A percentile compares a stretch with the other conserved stretches of the same genome.
These are phyloP conservation scores for Cinara cedri DNA, from an alignment of 2,888 invertebrate species.

Conservation along the genomic window DNA sequence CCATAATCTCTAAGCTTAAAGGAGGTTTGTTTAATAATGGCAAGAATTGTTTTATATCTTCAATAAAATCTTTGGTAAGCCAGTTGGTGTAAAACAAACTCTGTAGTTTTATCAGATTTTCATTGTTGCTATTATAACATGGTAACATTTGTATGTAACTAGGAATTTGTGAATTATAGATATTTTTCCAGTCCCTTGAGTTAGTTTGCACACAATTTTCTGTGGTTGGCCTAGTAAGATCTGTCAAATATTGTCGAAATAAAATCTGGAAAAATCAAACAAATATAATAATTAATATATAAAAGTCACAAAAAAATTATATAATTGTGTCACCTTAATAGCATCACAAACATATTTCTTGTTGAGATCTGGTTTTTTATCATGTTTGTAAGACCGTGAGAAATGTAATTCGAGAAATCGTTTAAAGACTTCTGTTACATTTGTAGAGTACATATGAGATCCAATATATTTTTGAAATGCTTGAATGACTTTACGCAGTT, in stretches of 20 bases:
- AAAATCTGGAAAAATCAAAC: constrained; percentile 59
- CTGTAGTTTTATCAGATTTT: constrained; percentile 62
- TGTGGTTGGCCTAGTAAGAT: constrained; percentile 58
- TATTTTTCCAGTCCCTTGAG: constrained; percentile 35
- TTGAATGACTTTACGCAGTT: constrained; percentile 46
- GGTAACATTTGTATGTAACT: constrained; percentile 49
- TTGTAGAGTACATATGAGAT: constrained; percentile 50
- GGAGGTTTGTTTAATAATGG: constrained; percentile 59
- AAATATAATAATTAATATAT: neutral
- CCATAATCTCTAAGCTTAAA: constrained; percentile 61
- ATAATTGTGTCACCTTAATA: constrained; percentile 29
- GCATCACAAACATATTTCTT: constrained; percentile 51
- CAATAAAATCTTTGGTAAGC: constrained; percentile 67
- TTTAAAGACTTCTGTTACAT: constrained; percentile 48
- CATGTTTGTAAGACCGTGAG: constrained; percentile 23
- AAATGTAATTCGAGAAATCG: constrained; percentile 51
- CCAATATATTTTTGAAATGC: constrained; percentile 55
- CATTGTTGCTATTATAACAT: constrained; percentile 43
- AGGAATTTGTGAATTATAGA: constrained; percentile 53
- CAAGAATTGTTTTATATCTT: constrained; percentile 69
- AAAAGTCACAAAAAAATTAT: neutral
- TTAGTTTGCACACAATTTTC: constrained; percentile 36
- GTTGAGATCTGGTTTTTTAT: constrained; percentile 43
- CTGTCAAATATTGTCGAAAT: constrained; percentile 62
- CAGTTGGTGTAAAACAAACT: constrained; percentile 69